Base-by-base conservation (phyloP, 2,888 invertebrate genomes). In the Leptogaster cylindrica region DNA sequence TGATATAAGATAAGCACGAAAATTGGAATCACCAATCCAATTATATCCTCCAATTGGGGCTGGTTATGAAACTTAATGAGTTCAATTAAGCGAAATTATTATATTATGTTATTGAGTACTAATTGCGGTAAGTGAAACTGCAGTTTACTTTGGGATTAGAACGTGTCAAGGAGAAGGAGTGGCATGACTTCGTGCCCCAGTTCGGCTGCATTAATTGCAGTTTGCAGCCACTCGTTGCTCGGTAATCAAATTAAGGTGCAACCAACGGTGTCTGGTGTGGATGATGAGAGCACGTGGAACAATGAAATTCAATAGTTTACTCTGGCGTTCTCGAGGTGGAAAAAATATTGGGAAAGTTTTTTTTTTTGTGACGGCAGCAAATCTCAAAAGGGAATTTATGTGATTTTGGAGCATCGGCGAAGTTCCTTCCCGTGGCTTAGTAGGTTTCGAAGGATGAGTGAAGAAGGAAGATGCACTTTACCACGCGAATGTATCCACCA, bases 191-290 rank as follows among this genome's bases (percentile, higher is more conserved):
- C n/a, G 6, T 14, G 16, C 16, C 55, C 55, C 55, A 55, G 33
- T 55, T n/a, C 39, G 36, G 20, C 39, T 55, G 55, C 23, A 23
- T 55, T 36, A 55, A 55, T 55, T 55, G 36, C 55, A n/a, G 31
- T 36, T n/a, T n/a, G n/a, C 28, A 55, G n/a, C 55, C 12, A 36
- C 20, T 25, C 33, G 20, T n/a, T n/a, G n/a, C n/a, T n/a, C n/a
- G 25, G 55, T 55, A 55, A 55, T 55, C 36, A 55, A 55, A 55
- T 55, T 36, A 55, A 20, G 25, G n/a, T n/a, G n/a, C n/a, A n/a
- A n/a, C n/a, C n/a, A n/a, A n/a, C n/a, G n/a, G n/a, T n/a, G n/a
- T n/a, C n/a, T n/a, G n/a, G n/a, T n/a, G n/a, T n/a, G n/a, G n/a
- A n/a, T n/a, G n/a, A n/a, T n/a, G n/a, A n/a, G n/a, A n/a, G n/a